Conservation (phyloP, 2,797 vertebrate species). For the Triplophysa yarkandensis region DNA sequence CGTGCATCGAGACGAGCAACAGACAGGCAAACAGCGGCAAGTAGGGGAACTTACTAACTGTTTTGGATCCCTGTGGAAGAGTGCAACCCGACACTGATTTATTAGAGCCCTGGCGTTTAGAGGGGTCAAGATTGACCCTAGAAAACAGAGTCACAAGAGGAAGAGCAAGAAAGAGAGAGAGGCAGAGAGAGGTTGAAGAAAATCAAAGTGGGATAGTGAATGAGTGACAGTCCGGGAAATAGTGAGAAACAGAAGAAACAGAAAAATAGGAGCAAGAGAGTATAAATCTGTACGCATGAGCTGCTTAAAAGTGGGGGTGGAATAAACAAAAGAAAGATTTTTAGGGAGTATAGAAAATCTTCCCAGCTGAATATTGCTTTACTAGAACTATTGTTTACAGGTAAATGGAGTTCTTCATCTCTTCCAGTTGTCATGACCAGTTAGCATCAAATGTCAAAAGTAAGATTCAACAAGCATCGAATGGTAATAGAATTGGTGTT, state of each 20-base stretch:
- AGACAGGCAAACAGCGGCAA: conserved; percentile 68
- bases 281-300: not conserved
- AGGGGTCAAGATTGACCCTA: conserved; percentile 98
- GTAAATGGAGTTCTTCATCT: not conserved
- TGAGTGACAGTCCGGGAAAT: conserved; percentile 8
- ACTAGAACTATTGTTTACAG: not conserved
- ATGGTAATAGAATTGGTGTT: not conserved
- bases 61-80: conserved; percentile 95
- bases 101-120: conserved; percentile 97
- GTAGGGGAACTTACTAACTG: conserved; percentile 89
- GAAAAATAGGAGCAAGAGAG: conserved; percentile 28
- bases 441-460: not conserved
- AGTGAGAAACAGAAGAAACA: conserved; percentile 7
- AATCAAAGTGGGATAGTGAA: not conserved
- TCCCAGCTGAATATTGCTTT: not conserved
- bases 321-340: not conserved
- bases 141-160: conserved; percentile 65
- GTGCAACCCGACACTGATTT: conserved; percentile 93
- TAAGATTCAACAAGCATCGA: not conserved
- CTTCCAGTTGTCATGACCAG: not conserved
- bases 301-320: not conserved
- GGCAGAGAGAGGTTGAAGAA: conserved; percentile 23
- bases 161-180: conserved; percentile 62
- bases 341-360: conserved; percentile 7
- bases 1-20: conserved; percentile 65